Percentiles rank a stretch among this genome's conserved stretches.
Conservation (phyloP, 2,113 vertebrate species). For the Chaetops frenatus region DNA sequence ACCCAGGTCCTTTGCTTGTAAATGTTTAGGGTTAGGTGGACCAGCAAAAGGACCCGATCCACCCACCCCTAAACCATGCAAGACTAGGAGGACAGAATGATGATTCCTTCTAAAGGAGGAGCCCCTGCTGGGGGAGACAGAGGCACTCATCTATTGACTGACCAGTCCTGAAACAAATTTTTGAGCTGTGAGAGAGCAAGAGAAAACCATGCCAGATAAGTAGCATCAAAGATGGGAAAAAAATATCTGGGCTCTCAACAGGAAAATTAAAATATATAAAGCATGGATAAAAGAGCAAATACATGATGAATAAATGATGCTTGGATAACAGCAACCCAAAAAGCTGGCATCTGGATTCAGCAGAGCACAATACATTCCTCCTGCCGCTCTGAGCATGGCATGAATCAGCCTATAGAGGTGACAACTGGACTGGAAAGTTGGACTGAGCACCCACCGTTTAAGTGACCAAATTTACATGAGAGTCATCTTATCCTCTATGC, state of each 20-base stretch:
- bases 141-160: not conserved
- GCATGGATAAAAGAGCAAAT: not conserved
- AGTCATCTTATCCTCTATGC: accelerated
- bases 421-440: not conserved
- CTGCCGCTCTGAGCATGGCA: not conserved
- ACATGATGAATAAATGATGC: not conserved
- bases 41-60: not conserved
- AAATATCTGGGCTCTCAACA: not conserved
- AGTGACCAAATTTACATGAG: not conserved
- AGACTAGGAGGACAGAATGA: not conserved
- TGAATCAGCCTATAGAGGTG: not conserved
- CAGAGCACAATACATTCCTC: not conserved
- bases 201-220: not conserved
- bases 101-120: not conserved
- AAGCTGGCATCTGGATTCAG: not conserved
- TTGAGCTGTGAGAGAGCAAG: not conserved
- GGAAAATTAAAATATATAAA: not conserved
- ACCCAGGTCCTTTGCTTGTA: not conserved
- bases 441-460: not conserved
- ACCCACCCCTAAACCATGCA: not conserved
- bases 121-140: not conserved
- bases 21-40: not conserved
- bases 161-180: not conserved
- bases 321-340: not conserved
- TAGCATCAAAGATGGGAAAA: not conserved